Evolutionary conservation across 2,113 vertebrate genomes (phyloP), one percentile per base, ranked within the genome.

Genomic region (Peromyscus maniculatus): DNA sequence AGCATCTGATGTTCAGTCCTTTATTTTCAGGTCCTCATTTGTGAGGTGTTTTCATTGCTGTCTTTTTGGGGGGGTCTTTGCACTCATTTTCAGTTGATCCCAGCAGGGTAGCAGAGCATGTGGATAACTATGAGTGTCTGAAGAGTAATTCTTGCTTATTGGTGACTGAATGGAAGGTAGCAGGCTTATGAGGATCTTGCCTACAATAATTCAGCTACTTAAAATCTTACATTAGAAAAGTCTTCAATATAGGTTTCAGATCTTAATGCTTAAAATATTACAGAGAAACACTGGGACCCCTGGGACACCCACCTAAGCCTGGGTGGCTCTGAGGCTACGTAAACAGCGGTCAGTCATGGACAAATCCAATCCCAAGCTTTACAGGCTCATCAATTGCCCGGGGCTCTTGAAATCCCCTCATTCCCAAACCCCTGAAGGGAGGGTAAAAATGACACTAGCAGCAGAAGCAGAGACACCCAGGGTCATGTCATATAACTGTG

Each of bases 161-260:
- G 16, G 36, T 15, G 72, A 78, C 69, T 89, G 59, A 64, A 52
- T 26, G 71, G 91, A 89, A 94, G 80, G 52, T 2, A 46, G 21
- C 62, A 4, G 64, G 71, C 67, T 64, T 43, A 5, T 67, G 49
- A 62, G n/a, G n/a, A 67, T 69, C 80, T 93, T n/a, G 5, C 5
- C 22, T 52, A 62, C 22, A 5, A 46, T 43, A 67, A 86, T 57
- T 74, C 69, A 91, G 82, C 39, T 55, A 57, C 43, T 84, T 75
- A 55, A 36, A 52, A 7, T 31, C 86, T 92, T 86, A 88, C 17
- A 17, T 82, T 82, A 67, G 71, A 93, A 36, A 88, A 77, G 33
- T 59, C 87, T 89, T 92, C 55, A 77, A 72, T 49, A 46, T 21
- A 75, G 52, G 52, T 79, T 80, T 90, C 87, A 90, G 75, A 86